Conservation (phyloP, 2,113 vertebrate genomes). For the Loxodonta africana region DNA sequence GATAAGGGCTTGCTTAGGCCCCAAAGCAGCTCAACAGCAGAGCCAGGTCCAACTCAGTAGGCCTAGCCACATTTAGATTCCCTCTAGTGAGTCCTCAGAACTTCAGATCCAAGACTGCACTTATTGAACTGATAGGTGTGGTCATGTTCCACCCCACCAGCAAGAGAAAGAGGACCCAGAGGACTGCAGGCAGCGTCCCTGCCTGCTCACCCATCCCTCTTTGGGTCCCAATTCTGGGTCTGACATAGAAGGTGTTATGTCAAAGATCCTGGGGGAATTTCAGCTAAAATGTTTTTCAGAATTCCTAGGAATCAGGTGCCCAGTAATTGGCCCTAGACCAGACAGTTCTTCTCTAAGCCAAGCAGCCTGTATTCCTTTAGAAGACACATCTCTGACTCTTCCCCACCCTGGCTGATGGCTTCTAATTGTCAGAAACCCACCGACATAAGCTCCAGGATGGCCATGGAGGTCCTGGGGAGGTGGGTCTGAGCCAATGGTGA, state of each 20-base stretch:
- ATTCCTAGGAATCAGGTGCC: neutral
- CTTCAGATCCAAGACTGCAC: neutral
- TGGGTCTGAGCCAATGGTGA: neutral
- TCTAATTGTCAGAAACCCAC: neutral
- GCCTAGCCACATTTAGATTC: rapidly evolving
- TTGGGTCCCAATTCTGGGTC: neutral
- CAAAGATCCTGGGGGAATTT: neutral
- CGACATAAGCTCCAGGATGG: no score
- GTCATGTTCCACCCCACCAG: neutral
- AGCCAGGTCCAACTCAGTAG: neutral
- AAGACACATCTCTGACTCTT: neutral
- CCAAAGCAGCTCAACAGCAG: neutral
- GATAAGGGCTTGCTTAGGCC: neutral
- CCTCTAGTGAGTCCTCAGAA: neutral
- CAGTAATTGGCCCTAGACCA: neutral
- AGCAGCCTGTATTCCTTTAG: neutral
- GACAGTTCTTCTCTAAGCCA: neutral
- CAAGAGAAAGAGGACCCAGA: neutral
- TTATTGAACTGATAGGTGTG: neutral
- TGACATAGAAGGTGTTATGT: rapidly evolving
- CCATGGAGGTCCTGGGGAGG: neutral
- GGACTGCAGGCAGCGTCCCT: rapidly evolving
- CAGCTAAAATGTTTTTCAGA: neutral
- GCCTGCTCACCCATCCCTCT: neutral
- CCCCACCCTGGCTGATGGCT: neutral